Evolutionary conservation across 2,797 vertebrate species (phyloP).

Genomic region (Platyrinchus mystaceus): DNA sequence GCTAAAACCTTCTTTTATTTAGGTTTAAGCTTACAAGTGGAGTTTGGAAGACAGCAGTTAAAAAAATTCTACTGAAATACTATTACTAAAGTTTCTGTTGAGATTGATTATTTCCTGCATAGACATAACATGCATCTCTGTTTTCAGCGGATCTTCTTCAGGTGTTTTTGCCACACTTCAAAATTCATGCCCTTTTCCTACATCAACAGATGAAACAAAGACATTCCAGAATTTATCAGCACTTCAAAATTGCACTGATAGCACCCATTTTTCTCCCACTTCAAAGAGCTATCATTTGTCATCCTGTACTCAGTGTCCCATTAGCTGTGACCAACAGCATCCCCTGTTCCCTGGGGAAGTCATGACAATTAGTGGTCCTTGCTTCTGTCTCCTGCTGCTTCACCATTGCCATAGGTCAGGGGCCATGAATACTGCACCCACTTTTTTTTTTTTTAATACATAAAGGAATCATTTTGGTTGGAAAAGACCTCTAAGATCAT

Average conservation of each 20-base stretch:
- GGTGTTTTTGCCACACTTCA: not conserved
- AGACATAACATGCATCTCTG: not conserved
- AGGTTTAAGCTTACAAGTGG: not conserved
- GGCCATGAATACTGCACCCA: not conserved
- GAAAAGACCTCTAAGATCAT: not conserved
- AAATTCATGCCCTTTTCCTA: not conserved
- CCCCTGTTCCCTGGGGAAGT: not conserved
- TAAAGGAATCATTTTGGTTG: not conserved
- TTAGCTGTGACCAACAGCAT: not conserved
- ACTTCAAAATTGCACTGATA: not conserved
- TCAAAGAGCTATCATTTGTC: not conserved
- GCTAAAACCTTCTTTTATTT: not conserved
- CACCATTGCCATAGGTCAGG: not conserved
- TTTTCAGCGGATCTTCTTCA: not conserved
- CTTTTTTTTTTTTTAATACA: not conserved
- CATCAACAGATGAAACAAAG: not conserved
- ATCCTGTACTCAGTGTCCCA: not conserved
- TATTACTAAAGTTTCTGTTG: not conserved
- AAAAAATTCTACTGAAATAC: not conserved
- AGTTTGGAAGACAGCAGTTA: not conserved
- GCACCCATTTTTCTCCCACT: not conserved
- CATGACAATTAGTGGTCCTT: fast-evolving
- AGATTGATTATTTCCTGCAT: not conserved
- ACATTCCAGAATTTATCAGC: not conserved
- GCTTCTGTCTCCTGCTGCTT: not conserved